Base-by-base conservation (phyloP, 2,113 vertebrate species). In the Ivindomyrus marchei region DNA sequence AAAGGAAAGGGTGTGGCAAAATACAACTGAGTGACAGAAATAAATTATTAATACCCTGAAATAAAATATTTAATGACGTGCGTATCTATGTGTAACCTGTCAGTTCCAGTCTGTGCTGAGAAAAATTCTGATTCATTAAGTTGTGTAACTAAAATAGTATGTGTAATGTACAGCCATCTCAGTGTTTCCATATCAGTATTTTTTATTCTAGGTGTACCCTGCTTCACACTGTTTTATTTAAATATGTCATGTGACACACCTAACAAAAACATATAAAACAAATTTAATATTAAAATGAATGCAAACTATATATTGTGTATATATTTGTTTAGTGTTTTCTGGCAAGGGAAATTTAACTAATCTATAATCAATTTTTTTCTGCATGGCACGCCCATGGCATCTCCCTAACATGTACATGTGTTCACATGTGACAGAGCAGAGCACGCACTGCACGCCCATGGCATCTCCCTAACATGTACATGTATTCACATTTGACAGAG, bases 21-120 rank as follows among this genome's bases (percentile, higher is more conserved):
- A 31, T 4, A 70, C 62, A 70, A 31, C 62, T 70, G 62, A 70
- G 62, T 70, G 36, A 80, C 74, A 80, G 74, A 80, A 39, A 80
- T 80, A 80, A 80, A 80, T 80, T 80, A 80, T 80, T 80, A 80
- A 80, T 42, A 80, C 31, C 74, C 31, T 39, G 31, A 80, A 80
- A 80, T 80, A 42, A 80, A 39, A 80, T 80, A 80, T 80, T 80
- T 80, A 5, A 80, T 36, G 74, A 39, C 13, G 36, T 39, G 74
- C 2, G 5, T 19, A 42, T 80, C 31, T 80, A 42, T 80, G 74
- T 80, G 74, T 42, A 42, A 42, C 74, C 74, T 42, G 74, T 80
- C 36, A 80, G 39, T 80, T 80, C 36, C 36, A 80, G 17, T 19
- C 74, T 80, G 74, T 80, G 31, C 36, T 42, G 74, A 36, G 36